A percentile compares a stretch with the other conserved stretches of the same genome.
Conservation (phyloP, 2,797 vertebrate genomes). For the Fistularia commersonii region DNA sequence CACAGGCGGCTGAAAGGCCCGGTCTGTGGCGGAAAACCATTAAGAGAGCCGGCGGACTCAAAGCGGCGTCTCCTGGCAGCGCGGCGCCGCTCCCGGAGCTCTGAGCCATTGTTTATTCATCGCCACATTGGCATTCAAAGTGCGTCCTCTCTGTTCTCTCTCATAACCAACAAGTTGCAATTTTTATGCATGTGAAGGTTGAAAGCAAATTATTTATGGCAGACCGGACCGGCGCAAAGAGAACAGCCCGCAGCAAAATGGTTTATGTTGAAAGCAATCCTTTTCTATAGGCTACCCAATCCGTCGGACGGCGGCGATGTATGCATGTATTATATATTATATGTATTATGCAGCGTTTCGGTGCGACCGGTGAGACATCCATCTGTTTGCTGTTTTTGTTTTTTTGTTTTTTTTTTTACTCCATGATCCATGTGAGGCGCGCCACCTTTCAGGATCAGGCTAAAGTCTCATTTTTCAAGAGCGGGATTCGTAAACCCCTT, state of each 20-base stretch:
- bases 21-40: slow-evolving; percentile 64
- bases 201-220: slow-evolving; percentile 77
- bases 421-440: slow-evolving; percentile 61
- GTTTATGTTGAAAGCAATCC: slow-evolving; percentile 65
- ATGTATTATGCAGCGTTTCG: slow-evolving; percentile 66
- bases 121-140: slow-evolving; percentile 74
- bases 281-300: slow-evolving; percentile 67
- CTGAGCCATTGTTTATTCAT: slow-evolving; percentile 76
- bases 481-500: background rate
- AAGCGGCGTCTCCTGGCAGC: slow-evolving; percentile 71
- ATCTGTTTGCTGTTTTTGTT: slow-evolving; percentile 45
- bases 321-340: slow-evolving; percentile 63
- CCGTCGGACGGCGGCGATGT: slow-evolving; percentile 59
- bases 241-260: slow-evolving; percentile 59
- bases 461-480: slow-evolving; percentile 63
- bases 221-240: slow-evolving; percentile 63
- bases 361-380: slow-evolving; percentile 55
- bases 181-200: slow-evolving; percentile 77
- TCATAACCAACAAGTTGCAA: slow-evolving; percentile 78
- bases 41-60: slow-evolving; percentile 59
- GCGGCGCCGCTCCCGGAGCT: slow-evolving; percentile 65
- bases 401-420: slow-evolving; percentile 40
- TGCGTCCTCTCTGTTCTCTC: slow-evolving; percentile 69
- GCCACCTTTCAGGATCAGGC: slow-evolving; percentile 60
- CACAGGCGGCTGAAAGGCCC: slow-evolving; percentile 63